Evolutionary conservation across 2,113 vertebrate genomes (phyloP).

Genomic region (Rhabdornis inornatus): DNA sequence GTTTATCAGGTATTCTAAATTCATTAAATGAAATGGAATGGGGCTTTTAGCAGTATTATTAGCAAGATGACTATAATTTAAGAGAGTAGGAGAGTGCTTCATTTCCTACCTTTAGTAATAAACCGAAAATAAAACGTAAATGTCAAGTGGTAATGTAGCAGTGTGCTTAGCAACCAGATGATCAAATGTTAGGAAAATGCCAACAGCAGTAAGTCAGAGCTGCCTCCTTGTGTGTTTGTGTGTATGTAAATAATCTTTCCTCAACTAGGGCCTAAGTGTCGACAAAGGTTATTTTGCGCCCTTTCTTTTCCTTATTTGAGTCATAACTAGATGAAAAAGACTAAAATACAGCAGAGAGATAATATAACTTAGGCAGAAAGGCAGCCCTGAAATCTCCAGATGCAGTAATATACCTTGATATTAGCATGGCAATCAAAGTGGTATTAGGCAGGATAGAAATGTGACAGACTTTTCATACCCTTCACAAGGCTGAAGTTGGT

Average conservation of each 20-base stretch:
- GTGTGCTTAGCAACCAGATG: conserved; percentile 50
- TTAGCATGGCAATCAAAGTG: background rate
- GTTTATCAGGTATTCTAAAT: conserved; percentile 18
- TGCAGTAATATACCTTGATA: background rate
- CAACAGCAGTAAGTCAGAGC: conserved; percentile 25
- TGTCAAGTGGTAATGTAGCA: conserved; percentile 49
- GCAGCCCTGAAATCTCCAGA: background rate
- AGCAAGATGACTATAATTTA: conserved; percentile 45
- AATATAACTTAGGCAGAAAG: background rate
- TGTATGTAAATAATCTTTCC: background rate
- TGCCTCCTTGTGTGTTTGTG: background rate
- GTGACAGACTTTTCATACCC: background rate
- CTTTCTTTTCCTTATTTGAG: background rate
- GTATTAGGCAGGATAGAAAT: background rate
- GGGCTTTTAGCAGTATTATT: conserved; percentile 30
- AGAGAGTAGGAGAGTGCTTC: conserved; percentile 6
- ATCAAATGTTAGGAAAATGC: conserved; percentile 60
- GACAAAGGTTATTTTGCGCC: background rate
- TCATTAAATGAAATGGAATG: conserved; percentile 25
- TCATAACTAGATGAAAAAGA: background rate
- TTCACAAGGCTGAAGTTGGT: background rate
- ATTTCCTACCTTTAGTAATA: conserved; percentile 49
- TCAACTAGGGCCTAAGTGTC: background rate
- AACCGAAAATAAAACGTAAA: conserved; percentile 50
- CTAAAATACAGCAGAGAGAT: background rate